Evolutionary conservation across 2,113 vertebrate genomes (phyloP).

Genomic region (Laticauda laticaudata): DNA sequence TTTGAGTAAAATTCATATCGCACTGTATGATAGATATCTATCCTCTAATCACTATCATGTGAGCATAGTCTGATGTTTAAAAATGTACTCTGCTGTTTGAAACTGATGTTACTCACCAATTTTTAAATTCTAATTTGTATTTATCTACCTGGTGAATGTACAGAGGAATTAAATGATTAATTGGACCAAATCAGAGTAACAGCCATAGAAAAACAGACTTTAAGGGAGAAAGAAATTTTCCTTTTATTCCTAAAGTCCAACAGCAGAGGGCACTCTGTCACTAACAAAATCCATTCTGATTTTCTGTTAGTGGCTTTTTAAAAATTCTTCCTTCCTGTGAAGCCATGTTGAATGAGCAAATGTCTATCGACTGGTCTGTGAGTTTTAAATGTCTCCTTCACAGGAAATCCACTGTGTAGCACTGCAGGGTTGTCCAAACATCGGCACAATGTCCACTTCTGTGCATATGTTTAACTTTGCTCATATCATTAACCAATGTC

Average conservation of each 20-base stretch:
- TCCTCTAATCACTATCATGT: not conserved
- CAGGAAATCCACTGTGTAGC: constrained; percentile 71
- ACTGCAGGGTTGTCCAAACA: constrained; percentile 76
- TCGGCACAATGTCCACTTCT: constrained; percentile 71
- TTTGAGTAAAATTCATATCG: not conserved
- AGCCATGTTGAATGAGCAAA: constrained; percentile 60
- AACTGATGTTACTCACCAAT: not conserved
- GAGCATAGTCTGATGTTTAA: not conserved
- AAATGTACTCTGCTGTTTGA: not conserved
- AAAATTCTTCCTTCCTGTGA: constrained; percentile 12
- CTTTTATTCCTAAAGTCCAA: not conserved
- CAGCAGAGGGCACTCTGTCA: constrained; percentile 61
- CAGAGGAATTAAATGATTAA: not conserved
- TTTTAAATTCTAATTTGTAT: fast-evolving
- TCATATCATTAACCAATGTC: constrained; percentile 66
- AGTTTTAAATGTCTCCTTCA: constrained; percentile 61
- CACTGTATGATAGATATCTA: not conserved
- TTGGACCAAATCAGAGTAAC: not conserved
- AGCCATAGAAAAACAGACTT: not conserved
- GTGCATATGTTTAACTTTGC: constrained; percentile 59
- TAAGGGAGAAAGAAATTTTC: not conserved
- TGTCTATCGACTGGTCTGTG: constrained; percentile 49
- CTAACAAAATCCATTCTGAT: constrained; percentile 2
- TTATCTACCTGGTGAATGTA: not conserved
- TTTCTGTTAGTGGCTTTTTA: not conserved